Base-by-base conservation (phyloP, 2,113 vertebrate genomes). In the Nesoenas mayeri region DNA sequence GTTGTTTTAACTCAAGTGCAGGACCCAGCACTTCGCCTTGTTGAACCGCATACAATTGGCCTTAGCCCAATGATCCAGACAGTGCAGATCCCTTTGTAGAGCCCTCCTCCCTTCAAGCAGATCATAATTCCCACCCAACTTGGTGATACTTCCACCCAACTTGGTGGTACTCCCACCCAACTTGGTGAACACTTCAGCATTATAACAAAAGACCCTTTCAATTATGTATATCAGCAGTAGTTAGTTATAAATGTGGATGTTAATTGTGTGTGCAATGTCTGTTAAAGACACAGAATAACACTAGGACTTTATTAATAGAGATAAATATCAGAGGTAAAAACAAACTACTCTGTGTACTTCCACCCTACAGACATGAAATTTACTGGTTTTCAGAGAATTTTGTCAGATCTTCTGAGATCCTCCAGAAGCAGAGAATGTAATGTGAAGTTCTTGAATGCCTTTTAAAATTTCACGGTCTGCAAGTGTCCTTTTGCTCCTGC, bases 401-500 rank as follows among this genome's bases (percentile, higher is more conserved):
- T 10, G 10, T 75, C 57, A 60, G 48, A 31, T 70, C 38, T 42
- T 48, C 12, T n/a, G 57, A 72, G 21, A 77, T 38, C 3, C 16
- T 85, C 25, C 40, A 87, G 69, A 87, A 95, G 15, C 21, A 57
- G 8, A 32, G 51, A 42, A 10, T 51, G 19, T 57, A 31, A 56
- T 12, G 40, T 69, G 12, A 12, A n/a, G 21, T n/a, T 95, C 26
- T 61, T 48, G n/a, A 47, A 58, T 0, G 1, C 5, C 21, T 56
- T 73, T 60, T 65, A 74, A 71, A 13, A 58, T 50, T 82, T 71
- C 13, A 5, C 8, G 73, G 50, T n/a, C 42, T 74, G 29, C 15
- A 70, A 51, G 11, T 53, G 16, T 2, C 9, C 19, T 20, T 75
- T 50, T 36, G 29, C 0, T 0, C 11, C 48, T 2, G 0, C 16